These are phyloP conservation scores for Apantesis nais DNA, from an alignment of 2,888 invertebrate species.

Conservation along the genomic window DNA sequence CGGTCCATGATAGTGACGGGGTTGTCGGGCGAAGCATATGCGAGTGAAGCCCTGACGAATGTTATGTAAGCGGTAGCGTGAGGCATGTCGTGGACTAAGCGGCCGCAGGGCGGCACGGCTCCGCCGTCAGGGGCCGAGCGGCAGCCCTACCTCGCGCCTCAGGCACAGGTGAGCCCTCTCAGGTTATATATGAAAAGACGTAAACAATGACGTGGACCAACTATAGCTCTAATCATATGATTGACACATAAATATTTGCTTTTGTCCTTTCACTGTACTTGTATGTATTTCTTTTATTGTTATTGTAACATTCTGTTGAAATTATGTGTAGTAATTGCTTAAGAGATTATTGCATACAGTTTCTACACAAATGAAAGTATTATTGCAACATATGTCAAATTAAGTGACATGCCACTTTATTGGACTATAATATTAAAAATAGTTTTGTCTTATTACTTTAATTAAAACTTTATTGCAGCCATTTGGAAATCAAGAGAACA, in stretches of 20 bases:
- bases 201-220: constrained; percentile 81
- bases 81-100: constrained; percentile 83
- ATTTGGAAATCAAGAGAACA: constrained; percentile 69
- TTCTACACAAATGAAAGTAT: constrained; percentile 10
- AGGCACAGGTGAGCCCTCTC: constrained; percentile 73
- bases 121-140: constrained; percentile 61
- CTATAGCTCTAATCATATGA: constrained; percentile 53
- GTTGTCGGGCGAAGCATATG: constrained; percentile 75
- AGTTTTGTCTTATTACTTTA: background rate
- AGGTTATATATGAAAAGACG: constrained; percentile 67
- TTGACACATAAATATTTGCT: constrained; percentile 47
- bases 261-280: background rate
- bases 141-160: constrained; percentile 66
- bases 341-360: constrained; percentile 12
- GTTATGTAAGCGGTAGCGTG: constrained; percentile 79
- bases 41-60: constrained; percentile 67
- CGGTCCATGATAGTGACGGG: constrained; percentile 74
- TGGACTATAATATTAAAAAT: background rate
- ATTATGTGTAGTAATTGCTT: constrained; percentile 18
- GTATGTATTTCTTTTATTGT: background rate
- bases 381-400: constrained; percentile 25
- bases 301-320: background rate
- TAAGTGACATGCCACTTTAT: background rate
- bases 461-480: constrained; percentile 60
- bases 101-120: constrained; percentile 64